Evolutionary conservation across 2,888 invertebrate species (phyloP), one percentile per base, ranked within the genome.

Genomic region (Teleogryllus oceanicus): DNA sequence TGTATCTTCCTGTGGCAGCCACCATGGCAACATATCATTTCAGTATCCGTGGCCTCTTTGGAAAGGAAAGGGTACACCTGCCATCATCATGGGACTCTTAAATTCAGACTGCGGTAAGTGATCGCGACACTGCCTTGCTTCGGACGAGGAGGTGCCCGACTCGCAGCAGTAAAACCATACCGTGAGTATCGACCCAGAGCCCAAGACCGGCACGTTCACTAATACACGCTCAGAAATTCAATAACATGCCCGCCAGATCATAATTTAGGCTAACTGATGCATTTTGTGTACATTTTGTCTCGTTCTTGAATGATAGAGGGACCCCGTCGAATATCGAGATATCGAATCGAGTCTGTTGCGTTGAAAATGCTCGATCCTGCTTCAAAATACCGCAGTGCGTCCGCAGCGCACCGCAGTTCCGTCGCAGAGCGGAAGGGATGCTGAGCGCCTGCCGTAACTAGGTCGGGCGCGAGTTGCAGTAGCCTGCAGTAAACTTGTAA

Each of bases 401-500:
- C 62, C 13, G 62, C 62, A 62, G 13, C 12, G 62, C 4, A 1
- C 62, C 62, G 16, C 16, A 13, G 8, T 13, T 62, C 16, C 62
- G 62, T 1, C 62, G 62, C 62, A 62, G 62, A 10, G 62, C 13
- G 16, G 62, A 18, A 13, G 5, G 18, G 62, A 62, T 5, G 62
- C 62, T n/a, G 62, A 2, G 62, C 5, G 62, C 16, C n/a, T 11
- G 16, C 4, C 1, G 62, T 62, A 62, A 62, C 62, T 62, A 62
- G 62, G 62, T 62, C 62, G 62, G 62, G n/a, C 11, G 62, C 62
- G n/a, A 4, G 16, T 11, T 91, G 91, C 91, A 11, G 62, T 11
- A 8, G 90, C 92, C 90, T 90, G 89, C 88, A 87, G 85, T 84
- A 87, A 88, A 88, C 90, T 90, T 90, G 92, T 85, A 89, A 90